phyloP scores from a whole-genome alignment of 2,113 vertebrate species.

The Peromyscus leucopus region DNA sequence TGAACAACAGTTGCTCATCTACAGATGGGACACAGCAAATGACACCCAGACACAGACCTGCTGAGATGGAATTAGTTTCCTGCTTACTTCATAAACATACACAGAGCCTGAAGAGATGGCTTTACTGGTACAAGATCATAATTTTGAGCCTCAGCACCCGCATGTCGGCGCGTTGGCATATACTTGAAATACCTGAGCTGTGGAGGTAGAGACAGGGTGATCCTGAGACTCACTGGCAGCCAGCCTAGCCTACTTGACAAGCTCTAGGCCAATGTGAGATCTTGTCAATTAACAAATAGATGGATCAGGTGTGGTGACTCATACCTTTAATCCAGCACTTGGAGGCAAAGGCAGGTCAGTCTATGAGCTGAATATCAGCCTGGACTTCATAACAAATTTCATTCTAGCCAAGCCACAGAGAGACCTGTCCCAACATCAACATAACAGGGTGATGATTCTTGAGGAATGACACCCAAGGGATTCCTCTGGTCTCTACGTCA shows the following conservation, averaged over 20 bases:
- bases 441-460: too few species aligned
- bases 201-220: too few species aligned
- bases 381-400: neutral
- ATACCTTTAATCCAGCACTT: neutral
- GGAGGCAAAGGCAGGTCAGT: neutral
- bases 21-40: too few species aligned
- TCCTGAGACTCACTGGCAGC: neutral
- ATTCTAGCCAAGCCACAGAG: too few species aligned
- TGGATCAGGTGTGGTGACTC: neutral
- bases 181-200: neutral
- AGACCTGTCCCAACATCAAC: too few species aligned
- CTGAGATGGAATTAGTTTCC: rapidly evolving
- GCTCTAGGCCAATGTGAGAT: neutral
- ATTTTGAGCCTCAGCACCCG: neutral
- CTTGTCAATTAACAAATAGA: neutral
- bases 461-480: too few species aligned
- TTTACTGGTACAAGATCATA: neutral
- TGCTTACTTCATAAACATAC: neutral
- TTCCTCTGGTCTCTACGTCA: too few species aligned
- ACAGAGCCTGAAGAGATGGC: neutral
- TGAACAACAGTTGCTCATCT: too few species aligned
- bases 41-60: too few species aligned
- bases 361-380: neutral
- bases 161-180: too few species aligned
- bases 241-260: neutral